phyloP scores from a whole-genome alignment of 2,113 vertebrate species.

The Ophiodon elongatus region DNA sequence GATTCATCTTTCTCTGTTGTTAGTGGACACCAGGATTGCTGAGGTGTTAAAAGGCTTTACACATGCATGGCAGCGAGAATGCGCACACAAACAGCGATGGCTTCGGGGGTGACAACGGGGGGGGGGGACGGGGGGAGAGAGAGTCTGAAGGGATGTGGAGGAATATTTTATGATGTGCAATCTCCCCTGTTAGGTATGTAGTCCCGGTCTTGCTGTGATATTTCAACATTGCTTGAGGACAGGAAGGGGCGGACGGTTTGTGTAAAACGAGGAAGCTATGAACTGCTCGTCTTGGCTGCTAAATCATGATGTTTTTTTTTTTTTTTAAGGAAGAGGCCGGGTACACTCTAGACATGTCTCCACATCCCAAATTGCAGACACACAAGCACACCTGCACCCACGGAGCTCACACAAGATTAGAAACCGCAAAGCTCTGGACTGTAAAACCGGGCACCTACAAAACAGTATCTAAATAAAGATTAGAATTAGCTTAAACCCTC shows the following conservation, averaged over 20 bases:
- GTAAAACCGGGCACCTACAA: conserved; percentile 2
- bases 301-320: neutral
- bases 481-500: conserved; percentile 14
- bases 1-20: conserved; percentile 4
- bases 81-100: neutral
- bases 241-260: conserved; percentile 1
- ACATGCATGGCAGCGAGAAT: neutral
- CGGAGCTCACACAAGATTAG: neutral
- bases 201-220: neutral
- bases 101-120: too few relatives aligned
- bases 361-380: neutral
- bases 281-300: neutral
- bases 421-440: neutral
- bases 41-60: conserved; percentile 18
- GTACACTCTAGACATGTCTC: neutral
- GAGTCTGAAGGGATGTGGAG: conserved; percentile 14
- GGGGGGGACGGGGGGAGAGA: neutral
- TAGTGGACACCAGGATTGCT: conserved; percentile 12
- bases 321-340: neutral
- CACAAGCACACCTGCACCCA: neutral
- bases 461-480: conserved; percentile 36
- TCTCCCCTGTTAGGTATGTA: neutral
- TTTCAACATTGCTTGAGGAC: conserved; percentile 4
- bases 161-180: conserved; percentile 24
- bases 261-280: neutral